Conservation (phyloP, 2,888 invertebrate species). For the Tenthredo amoena region DNA sequence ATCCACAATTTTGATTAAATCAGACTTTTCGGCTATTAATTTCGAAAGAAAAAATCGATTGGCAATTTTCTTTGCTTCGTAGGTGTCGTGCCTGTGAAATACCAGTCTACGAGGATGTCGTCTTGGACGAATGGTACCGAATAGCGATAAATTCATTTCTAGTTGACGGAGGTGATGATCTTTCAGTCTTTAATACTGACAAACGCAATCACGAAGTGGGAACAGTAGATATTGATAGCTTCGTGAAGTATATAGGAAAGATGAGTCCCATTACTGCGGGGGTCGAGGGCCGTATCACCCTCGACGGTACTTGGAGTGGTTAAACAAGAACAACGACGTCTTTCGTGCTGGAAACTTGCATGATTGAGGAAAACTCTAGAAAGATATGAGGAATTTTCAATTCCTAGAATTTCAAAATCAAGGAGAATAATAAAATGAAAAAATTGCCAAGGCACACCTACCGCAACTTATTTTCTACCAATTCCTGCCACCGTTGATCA, state of each 20-base stretch:
- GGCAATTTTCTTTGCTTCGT: slow-evolving; percentile 1
- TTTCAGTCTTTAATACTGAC: slow-evolving; percentile 79
- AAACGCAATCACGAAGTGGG: slow-evolving; percentile 79
- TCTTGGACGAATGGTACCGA: slow-evolving; percentile 81
- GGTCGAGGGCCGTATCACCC: slow-evolving; percentile 80
- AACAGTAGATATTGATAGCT: slow-evolving; percentile 80
- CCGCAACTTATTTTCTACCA: background rate
- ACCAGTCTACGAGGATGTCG: slow-evolving; percentile 83
- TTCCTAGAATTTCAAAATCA: background rate
- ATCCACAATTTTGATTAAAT: background rate
- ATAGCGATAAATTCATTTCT: slow-evolving; percentile 78
- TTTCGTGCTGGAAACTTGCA: background rate
- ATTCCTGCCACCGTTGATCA: background rate
- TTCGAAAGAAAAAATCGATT: background rate
- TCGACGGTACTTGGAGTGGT: slow-evolving; percentile 64
- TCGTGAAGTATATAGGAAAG: slow-evolving; percentile 79
- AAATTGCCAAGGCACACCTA: background rate
- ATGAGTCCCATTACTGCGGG: slow-evolving; percentile 79
- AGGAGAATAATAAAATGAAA: background rate
- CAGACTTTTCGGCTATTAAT: background rate
- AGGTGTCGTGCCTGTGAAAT: slow-evolving; percentile 83
- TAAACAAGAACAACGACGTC: background rate
- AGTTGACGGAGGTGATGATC: slow-evolving; percentile 85
- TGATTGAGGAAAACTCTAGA: background rate
- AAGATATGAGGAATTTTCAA: background rate